A percentile compares a stretch with the other conserved stretches of the same genome.
Conservation (phyloP, 2,113 vertebrate genomes). For the Kobus ellipsiprymnus region DNA sequence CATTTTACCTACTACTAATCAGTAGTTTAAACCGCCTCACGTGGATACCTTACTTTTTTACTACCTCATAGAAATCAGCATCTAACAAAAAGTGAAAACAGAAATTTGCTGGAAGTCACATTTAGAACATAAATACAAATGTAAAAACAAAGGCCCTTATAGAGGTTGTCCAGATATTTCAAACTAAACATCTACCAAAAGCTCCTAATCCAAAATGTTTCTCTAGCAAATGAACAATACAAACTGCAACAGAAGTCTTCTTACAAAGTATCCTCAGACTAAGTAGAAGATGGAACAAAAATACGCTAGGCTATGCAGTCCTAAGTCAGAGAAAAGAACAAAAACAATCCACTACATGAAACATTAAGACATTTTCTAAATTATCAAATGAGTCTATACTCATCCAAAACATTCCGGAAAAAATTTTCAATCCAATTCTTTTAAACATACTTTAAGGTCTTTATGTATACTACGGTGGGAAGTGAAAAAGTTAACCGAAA, state of each 20-base stretch:
- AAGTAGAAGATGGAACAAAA: background rate
- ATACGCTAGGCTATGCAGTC: background rate
- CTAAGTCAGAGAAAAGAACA: background rate
- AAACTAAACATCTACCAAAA: background rate
- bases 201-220: background rate
- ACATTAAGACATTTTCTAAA: background rate
- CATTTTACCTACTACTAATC: background rate
- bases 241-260: background rate
- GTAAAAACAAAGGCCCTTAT: background rate
- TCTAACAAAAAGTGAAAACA: slow-evolving; percentile 35
- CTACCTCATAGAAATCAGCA: background rate
- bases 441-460: background rate
- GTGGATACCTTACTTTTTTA: background rate
- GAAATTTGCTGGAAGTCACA: background rate
- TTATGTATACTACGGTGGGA: background rate
- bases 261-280: background rate
- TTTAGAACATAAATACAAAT: background rate
- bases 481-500: slow-evolving; percentile 21
- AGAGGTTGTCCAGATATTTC: background rate
- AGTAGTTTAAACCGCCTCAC: background rate
- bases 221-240: background rate
- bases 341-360: background rate
- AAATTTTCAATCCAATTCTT: background rate
- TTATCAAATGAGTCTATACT: background rate
- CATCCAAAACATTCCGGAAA: background rate